Base-by-base conservation (phyloP, 2,113 vertebrate species). In the Mesoclemmys tuberculata region DNA sequence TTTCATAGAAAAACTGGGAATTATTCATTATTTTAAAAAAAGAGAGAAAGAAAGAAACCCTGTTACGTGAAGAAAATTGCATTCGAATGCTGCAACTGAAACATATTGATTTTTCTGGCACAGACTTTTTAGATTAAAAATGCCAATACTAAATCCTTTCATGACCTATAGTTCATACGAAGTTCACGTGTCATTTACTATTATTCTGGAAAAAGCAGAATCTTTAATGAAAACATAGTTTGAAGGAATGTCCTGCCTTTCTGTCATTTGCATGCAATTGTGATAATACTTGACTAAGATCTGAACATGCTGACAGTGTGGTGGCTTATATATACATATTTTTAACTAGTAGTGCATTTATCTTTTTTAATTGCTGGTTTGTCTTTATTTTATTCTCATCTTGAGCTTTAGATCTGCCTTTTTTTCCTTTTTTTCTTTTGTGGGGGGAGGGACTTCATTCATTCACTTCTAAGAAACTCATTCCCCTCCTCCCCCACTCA, bases 151-250 rank as follows among this genome's bases (percentile, higher is more conserved):
- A 99, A 99, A 99, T 99, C 99, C 98, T 99, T 99, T 98, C 98
- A 98, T 97, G 98, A 99, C 98, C 98, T 98, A 98, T 99, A 98
- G 99, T 99, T 99, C 99, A 99, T 97, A 97, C 98, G 97, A 98
- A 99, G 99, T 99, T 99, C 99, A 99, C 98, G 97, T 99, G 99
- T 99, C 99, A 99, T 99, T 99, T 99, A 98, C 98, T 98, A 99
- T 99, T 99, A 99, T 99, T 99, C 97, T 98, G 98, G 85, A 97
- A 98, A 99, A 99, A 98, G 98, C 98, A 98, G 99, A 99, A 98
- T 98, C 98, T 98, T 98, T 98, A 99, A 98, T 98, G 93, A 98
- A 99, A 99, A 99, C 98, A 98, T 97, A 97, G 98, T 98, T 99
- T 98, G 98, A 97, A 98, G 96, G 97, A 98, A 98, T 97, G 97